Evolutionary conservation across 2,888 invertebrate species (phyloP).

Genomic region (Cheilosia vernalis): DNA sequence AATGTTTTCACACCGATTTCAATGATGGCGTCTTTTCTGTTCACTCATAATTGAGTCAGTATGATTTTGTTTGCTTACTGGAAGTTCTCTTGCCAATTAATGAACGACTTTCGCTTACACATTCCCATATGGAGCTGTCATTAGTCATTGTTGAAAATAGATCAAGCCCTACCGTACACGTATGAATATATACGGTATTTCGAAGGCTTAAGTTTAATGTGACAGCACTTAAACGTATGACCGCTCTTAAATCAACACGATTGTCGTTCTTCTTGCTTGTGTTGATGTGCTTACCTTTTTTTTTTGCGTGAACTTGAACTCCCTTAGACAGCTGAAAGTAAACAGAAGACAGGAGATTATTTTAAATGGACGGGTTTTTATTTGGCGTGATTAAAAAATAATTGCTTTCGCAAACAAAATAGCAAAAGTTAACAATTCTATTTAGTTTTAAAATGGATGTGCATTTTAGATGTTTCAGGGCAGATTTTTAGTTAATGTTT

Average conservation of each 20-base stretch:
- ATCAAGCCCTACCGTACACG: not conserved
- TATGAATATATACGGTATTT: not conserved
- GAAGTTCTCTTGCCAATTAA: constrained; percentile 35
- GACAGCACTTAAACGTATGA: constrained; percentile 47
- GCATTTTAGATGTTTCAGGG: no score
- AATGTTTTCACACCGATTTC: constrained; percentile 46
- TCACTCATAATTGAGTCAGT: not conserved
- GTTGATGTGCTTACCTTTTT: constrained; percentile 48
- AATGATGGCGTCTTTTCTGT: not conserved
- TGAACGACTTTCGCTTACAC: constrained; percentile 42
- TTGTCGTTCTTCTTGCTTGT: not conserved
- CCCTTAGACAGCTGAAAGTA: constrained; percentile 32
- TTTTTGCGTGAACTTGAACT: constrained; percentile 46
- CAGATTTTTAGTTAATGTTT: no score
- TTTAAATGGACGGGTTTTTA: not conserved
- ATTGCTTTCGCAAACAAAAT: no score
- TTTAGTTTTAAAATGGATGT: no score
- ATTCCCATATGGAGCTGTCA: constrained; percentile 33
- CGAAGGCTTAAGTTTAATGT: constrained; percentile 12
- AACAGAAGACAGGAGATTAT: not conserved
- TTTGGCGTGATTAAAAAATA: constrained; percentile 6
- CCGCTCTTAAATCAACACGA: constrained; percentile 16
- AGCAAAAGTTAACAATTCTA: no score
- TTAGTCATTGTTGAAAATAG: constrained; percentile 48
- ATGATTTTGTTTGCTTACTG: constrained; percentile 16